Conservation (phyloP, 1,140 invertebrate genomes). For the Plutomurus gul region DNA sequence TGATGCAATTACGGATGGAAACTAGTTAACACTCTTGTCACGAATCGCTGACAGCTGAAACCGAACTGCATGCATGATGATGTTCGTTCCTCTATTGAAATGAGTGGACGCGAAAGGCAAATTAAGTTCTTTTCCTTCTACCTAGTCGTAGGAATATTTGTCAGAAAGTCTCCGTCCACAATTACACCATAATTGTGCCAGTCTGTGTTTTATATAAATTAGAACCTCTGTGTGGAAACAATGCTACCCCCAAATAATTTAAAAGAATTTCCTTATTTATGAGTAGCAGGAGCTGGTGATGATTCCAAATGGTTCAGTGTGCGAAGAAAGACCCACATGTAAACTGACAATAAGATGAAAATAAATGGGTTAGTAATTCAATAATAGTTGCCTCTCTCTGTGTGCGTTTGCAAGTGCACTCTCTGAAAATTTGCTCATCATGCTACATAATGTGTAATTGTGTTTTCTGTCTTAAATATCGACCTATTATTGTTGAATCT, state of each 20-base stretch:
- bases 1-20: not conserved
- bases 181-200: too few species aligned
- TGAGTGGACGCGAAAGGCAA: not conserved
- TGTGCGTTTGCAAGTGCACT: slow-evolving; percentile 13
- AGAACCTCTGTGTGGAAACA: too few species aligned
- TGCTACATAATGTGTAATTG: not conserved
- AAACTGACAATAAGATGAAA: not conserved
- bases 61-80: not conserved
- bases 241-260: too few species aligned
- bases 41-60: not conserved
- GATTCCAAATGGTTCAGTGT: not conserved
- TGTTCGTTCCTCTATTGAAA: not conserved
- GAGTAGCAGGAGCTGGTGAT: too few species aligned
- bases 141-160: too few species aligned
- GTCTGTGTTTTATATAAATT: too few species aligned
- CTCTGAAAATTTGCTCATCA: slow-evolving; percentile 24
- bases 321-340: not conserved
- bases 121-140: slow-evolving; percentile 3
- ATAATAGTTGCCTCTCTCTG: not conserved
- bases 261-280: too few species aligned
- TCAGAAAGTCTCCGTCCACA: too few species aligned
- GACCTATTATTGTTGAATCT: not conserved
- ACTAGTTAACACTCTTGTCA: not conserved
- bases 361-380: not conserved
- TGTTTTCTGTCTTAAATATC: not conserved